phyloP scores from a whole-genome alignment of 1,140 invertebrate genomes.

The Drosophila biarmipes region DNA sequence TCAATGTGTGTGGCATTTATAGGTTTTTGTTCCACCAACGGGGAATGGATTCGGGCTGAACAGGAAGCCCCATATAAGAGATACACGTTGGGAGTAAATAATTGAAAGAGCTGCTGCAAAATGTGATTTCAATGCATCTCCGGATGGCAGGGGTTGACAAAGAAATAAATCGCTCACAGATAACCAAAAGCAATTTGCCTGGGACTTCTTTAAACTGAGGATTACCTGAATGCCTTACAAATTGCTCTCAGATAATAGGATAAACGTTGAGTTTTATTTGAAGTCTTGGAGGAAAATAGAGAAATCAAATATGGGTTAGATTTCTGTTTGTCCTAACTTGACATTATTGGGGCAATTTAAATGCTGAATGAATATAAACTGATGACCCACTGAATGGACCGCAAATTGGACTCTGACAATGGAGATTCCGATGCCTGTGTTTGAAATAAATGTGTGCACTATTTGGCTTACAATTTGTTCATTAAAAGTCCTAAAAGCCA shows the following conservation, averaged over 20 bases:
- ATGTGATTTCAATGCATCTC: slow-evolving; percentile 34
- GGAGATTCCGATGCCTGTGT: background rate
- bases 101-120: slow-evolving; percentile 38
- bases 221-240: slow-evolving; percentile 35
- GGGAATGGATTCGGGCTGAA: slow-evolving; percentile 9
- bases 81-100: slow-evolving; percentile 43
- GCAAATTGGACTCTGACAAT: background rate
- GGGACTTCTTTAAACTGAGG: slow-evolving; percentile 24
- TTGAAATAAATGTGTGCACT: background rate
- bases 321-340: slow-evolving; percentile 20
- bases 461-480: too few relatives aligned
- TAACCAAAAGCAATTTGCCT: slow-evolving; percentile 21
- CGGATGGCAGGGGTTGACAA: slow-evolving; percentile 11
- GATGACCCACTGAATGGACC: slow-evolving; percentile 4
- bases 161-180: slow-evolving; percentile 22
- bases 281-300: background rate
- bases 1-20: slow-evolving; percentile 61
- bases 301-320: slow-evolving; percentile 18
- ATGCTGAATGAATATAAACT: slow-evolving; percentile 13
- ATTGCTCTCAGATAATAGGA: slow-evolving; percentile 22
- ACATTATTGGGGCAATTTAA: slow-evolving; percentile 20
- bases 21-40: slow-evolving; percentile 22
- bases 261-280: slow-evolving; percentile 22
- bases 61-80: slow-evolving; percentile 23
- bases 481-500: too few relatives aligned